Base-by-base conservation (phyloP, 2,888 invertebrate species). In the Laothoe populi region DNA sequence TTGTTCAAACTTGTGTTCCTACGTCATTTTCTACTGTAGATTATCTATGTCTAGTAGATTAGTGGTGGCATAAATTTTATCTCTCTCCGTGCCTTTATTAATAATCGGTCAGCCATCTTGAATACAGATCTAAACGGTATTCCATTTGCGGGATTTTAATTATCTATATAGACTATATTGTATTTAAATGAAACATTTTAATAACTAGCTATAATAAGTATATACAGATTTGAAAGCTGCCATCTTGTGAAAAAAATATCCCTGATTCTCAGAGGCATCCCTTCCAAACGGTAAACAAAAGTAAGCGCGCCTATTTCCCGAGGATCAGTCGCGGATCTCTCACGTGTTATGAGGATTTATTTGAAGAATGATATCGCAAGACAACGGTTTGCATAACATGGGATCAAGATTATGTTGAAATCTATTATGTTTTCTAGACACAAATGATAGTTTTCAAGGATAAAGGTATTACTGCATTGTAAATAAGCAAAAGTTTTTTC, bases 331-430 rank as follows among this genome's bases (percentile, higher is more conserved):
- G 59, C 61, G 59, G 60, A 61, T 61, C 60, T 59, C 60, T 49
- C 63, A 60, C 59, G 63, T 67, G 67, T 69, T 72, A 64, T 64
- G 69, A 67, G 75, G 75, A 70, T 75, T 73, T 77, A 70, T 70
- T 63, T 74, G 76, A 74, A 67, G 70, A 70, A 77, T 74, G 69
- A 70, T 68, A 62, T 44, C 66, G 64, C 70, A 61, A 61, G 64
- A 73, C 70, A 63, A 45, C 48, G 60, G 53, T 67, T 69, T 40
- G 57, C 44, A 57, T 23, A 24, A 58, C 23, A 16, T 7, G 16
- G 40, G 57, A 7, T 23, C 21, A 16, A 16, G 53, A 19, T 53
- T 53, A 8, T 2, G 0, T 53, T 8, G 35, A 35, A 35, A 35
- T 11, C 53, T 21, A 10, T 53, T 53, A 11, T 31, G n/a, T 24